A percentile compares a stretch with the other conserved stretches of the same genome.
Evolutionary conservation across 2,113 vertebrate genomes (phyloP).

Genomic region (Glaucidium brasilianum): DNA sequence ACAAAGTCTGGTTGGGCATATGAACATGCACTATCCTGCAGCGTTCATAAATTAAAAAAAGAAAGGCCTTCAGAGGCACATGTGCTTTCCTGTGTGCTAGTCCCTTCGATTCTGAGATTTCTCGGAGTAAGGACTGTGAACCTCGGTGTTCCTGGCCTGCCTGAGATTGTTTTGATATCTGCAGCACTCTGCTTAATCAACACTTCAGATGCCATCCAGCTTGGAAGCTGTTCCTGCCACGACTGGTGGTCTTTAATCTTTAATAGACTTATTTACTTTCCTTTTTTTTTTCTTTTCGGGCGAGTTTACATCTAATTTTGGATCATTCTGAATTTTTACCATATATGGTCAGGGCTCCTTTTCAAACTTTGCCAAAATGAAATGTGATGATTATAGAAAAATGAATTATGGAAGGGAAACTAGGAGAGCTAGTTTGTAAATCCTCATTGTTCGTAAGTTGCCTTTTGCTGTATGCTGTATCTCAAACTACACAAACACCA

Average conservation of each 20-base stretch:
- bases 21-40: not conserved
- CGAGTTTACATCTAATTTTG: not conserved
- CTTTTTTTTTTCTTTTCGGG: not conserved
- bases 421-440: not conserved
- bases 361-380: slow-evolving; percentile 1
- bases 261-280: not conserved
- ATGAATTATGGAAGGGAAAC: not conserved
- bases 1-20: not conserved
- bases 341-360: slow-evolving; percentile 46
- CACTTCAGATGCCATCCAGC: not conserved
- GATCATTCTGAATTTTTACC: slow-evolving; percentile 5
- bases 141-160: not conserved
- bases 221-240: not conserved
- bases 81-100: not conserved
- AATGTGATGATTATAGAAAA: not conserved
- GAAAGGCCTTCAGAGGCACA: not conserved
- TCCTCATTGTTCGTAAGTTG: not conserved
- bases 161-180: not conserved
- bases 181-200: not conserved
- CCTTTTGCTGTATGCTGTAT: not conserved
- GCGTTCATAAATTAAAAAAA: not conserved
- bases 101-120: rapidly evolving
- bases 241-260: not conserved
- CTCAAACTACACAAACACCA: not conserved
- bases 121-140: not conserved